Evolutionary conservation across 2,888 invertebrate species (phyloP).

Genomic region (Lissonota sp.): DNA sequence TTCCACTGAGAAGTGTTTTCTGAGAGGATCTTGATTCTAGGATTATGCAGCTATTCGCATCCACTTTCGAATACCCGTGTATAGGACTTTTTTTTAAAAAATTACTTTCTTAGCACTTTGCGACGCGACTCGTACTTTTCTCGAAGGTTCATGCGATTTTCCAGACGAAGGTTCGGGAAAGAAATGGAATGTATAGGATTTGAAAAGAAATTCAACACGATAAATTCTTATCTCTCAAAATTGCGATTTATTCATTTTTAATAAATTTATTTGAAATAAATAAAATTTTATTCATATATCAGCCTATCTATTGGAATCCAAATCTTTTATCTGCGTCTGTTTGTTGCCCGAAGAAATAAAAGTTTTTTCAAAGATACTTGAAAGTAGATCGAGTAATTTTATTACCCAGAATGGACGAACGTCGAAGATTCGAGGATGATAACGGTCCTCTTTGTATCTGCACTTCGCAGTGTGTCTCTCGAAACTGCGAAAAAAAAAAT

Average conservation of each 20-base stretch:
- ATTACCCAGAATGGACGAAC: background rate
- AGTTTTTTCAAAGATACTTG: too few species aligned
- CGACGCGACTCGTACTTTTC: background rate
- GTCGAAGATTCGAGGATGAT: slow-evolving; percentile 55
- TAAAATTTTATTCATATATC: too few species aligned
- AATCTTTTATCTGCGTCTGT: too few species aligned
- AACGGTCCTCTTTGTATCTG: slow-evolving; percentile 63
- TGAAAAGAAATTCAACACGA: slow-evolving; percentile 14
- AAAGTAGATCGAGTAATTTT: too few species aligned
- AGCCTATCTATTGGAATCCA: too few species aligned
- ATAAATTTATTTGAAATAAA: too few species aligned
- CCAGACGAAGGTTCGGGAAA: slow-evolving; percentile 6
- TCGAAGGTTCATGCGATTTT: slow-evolving; percentile 39
- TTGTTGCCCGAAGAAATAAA: too few species aligned
- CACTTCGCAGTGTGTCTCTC: slow-evolving; percentile 35
- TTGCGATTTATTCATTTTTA: too few species aligned
- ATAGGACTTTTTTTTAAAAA: background rate
- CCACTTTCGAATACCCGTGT: slow-evolving; percentile 22
- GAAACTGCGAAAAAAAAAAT: slow-evolving; percentile 58
- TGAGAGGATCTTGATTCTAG: slow-evolving; percentile 45
- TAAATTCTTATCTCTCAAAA: too few species aligned
- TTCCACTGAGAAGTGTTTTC: slow-evolving; percentile 40
- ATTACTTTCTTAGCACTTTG: slow-evolving; percentile 15
- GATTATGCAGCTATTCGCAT: slow-evolving; percentile 55
- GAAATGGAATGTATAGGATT: slow-evolving; percentile 4